Evolutionary conservation across 2,113 vertebrate genomes (phyloP), one percentile per base, ranked within the genome.

Genomic region (Myodes glareolus): DNA sequence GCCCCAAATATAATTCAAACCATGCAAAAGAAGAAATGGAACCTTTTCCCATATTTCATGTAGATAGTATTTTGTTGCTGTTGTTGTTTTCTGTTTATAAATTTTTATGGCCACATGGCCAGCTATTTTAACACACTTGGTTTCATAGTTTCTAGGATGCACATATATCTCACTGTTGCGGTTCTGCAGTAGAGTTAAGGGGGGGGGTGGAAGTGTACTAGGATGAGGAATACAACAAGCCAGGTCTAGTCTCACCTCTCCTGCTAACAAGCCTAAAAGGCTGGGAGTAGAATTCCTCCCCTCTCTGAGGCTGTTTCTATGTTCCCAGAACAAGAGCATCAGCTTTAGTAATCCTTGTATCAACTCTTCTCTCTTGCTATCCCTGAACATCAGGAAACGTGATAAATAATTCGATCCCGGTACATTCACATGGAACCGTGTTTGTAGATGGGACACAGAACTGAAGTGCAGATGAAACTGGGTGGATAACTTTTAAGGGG

Each of bases 101-200:
- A 95, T 91, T 94, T 67, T 78, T 92, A 39, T 78, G 52, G 58
- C 93, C 65, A 85, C 45, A 55, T 52, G 86, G 58, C 29, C 70
- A 85, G 77, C 94, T 96, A 94, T 97, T 97, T 97, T 84, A 93
- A 97, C 75, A 95, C 55, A 94, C 94, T 92, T 95, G 94, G 77
- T 61, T 94, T 92, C 58, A 25, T 90, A 93, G 39, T 75, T 91
- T 91, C 84, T 88, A 91, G 70, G 36, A 80, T 75, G n/a, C 61
- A 29, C 63, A 10, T 47, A 4, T 45, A 72, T 91, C 81, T 86
- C 70, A 6, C 39, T 21, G 90, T 52, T 47, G 39, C 21, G 55
- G 27, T 67, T 90, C 55, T 92, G 63, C 31, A 75, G 31, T 70
- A 9, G 45, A 70, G 29, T 13, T 65, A 45, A 45, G n/a, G 7